Percentiles rank a stretch among this genome's conserved stretches.
These are phyloP conservation scores for Pongo abelii DNA, from an alignment of 2,113 vertebrate genomes.

Conservation along the genomic window DNA sequence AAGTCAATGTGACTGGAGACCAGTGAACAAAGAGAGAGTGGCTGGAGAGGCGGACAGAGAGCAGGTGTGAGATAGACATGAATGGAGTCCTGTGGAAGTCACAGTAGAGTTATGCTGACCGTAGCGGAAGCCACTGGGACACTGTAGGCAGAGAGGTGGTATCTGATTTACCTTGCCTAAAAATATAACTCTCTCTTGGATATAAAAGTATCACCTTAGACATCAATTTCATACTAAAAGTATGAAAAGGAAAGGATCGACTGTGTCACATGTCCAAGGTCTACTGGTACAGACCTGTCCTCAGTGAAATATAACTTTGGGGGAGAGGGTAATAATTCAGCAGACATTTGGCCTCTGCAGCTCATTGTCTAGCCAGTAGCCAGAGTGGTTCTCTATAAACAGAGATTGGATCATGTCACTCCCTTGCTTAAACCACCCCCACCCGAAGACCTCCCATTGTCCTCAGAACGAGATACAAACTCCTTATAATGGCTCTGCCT, in stretches of 20 bases:
- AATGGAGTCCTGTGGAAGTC: neutral
- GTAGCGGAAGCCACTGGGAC: neutral
- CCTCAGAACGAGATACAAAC: constrained; percentile 17
- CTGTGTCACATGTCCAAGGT: neutral
- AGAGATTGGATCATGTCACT: neutral
- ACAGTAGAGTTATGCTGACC: neutral
- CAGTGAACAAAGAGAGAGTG: neutral
- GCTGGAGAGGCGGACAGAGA: neutral
- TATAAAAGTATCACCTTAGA: constrained; percentile 31
- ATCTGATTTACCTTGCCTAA: neutral
- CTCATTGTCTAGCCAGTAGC: neutral
- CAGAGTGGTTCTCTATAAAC: neutral
- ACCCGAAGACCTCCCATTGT: neutral
- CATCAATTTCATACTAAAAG: neutral
- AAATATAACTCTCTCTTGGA: neutral
- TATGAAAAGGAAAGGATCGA: constrained; percentile 3
- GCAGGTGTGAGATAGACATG: neutral
- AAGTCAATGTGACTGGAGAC: neutral
- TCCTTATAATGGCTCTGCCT: neutral
- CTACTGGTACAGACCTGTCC: neutral
- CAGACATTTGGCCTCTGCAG: neutral
- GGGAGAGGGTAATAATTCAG: neutral
- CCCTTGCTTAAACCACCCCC: neutral
- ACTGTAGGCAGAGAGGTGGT: neutral
- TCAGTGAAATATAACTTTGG: neutral